Evolutionary conservation across 1,140 invertebrate genomes (phyloP).

Genomic region (Rhagoletis zephyria): DNA sequence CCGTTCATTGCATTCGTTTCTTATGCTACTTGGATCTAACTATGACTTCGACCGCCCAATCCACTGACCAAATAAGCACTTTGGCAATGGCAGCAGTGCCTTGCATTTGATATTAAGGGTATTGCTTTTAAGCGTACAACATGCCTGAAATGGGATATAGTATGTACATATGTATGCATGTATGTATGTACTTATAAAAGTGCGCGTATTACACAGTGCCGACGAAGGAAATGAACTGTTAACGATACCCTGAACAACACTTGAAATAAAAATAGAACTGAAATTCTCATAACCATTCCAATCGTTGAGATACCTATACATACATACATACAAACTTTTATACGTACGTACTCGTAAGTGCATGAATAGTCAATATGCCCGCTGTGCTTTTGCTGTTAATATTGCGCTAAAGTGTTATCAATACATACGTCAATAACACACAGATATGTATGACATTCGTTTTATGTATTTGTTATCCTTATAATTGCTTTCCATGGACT

Average conservation of each 20-base stretch:
- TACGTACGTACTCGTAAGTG: too few relatives aligned
- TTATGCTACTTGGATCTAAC: background rate
- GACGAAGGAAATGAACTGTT: slow-evolving; percentile 28
- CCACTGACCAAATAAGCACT: background rate
- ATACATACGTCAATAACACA: background rate
- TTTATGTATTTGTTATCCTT: background rate
- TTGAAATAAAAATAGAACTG: background rate
- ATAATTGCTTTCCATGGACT: slow-evolving; percentile 12
- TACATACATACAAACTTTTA: too few relatives aligned
- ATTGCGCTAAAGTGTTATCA: background rate
- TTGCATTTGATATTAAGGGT: background rate
- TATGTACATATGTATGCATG: background rate
- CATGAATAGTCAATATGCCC: background rate
- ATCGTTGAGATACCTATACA: background rate
- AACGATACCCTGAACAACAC: slow-evolving; percentile 18
- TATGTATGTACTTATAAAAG: background rate
- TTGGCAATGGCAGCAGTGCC: background rate
- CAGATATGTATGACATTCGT: background rate
- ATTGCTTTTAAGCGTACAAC: background rate
- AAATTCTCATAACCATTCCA: background rate
- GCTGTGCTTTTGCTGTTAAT: slow-evolving; percentile 24
- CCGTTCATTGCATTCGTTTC: background rate
- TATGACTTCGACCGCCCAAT: background rate
- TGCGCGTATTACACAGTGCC: background rate
- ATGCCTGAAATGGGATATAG: too few relatives aligned